Conservation (phyloP, 2,113 vertebrate species). For the Microcebus griseorufus region DNA sequence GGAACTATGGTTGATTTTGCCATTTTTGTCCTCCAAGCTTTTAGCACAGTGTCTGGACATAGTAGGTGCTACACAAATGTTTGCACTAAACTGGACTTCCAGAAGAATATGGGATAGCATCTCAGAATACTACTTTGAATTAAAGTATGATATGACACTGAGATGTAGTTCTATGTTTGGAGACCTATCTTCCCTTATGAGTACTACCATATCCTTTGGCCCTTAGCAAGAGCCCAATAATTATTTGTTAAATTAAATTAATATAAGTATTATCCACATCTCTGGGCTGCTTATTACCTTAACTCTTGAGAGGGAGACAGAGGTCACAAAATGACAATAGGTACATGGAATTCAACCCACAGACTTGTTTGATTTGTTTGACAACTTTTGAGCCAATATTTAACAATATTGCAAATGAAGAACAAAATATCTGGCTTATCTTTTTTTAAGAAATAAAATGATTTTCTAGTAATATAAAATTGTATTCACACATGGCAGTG, state of each 20-base stretch:
- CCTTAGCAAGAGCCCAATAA: not conserved
- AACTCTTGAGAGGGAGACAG: not conserved
- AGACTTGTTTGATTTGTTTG: not conserved
- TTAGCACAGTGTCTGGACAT: not conserved
- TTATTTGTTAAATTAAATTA: not conserved
- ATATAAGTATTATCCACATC: not conserved
- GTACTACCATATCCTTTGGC: not conserved
- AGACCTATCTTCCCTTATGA: not conserved
- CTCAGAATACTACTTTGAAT: not conserved
- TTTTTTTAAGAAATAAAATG: not conserved
- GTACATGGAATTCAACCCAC: not conserved
- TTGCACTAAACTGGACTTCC: not conserved
- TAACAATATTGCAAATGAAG: not conserved
- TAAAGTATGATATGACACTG: not conserved
- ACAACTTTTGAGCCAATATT: not conserved
- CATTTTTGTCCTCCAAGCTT: constrained; percentile 3
- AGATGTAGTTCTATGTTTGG: not conserved
- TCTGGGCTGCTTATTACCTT: not conserved
- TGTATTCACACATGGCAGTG: not conserved
- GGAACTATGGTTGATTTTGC: not conserved
- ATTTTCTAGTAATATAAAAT: not conserved
- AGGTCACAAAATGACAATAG: not conserved
- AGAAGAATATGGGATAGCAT: not conserved
- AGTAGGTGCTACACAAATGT: not conserved
- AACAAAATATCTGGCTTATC: not conserved